Percentiles rank a stretch among this genome's conserved stretches.
phyloP scores from a whole-genome alignment of 1,140 invertebrate genomes.

The Rhagoletis zephyria region DNA sequence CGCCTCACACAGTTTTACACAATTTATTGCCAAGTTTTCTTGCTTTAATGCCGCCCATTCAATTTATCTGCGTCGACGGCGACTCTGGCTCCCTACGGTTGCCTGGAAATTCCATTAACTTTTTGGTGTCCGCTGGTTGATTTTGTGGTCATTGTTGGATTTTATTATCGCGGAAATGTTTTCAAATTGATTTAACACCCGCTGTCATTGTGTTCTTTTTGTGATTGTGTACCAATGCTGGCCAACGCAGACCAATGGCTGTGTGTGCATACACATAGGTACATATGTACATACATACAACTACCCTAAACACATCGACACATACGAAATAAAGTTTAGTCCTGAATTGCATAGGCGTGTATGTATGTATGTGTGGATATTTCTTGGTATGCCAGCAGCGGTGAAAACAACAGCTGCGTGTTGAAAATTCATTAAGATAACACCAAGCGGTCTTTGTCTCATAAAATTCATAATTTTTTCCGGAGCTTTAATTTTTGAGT shows the following conservation, averaged over 20 bases:
- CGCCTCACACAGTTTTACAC: background rate
- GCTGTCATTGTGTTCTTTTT: constrained; percentile 11
- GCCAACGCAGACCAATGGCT: too few relatives aligned
- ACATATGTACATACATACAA: background rate
- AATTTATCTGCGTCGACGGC: background rate
- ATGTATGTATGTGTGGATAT: too few relatives aligned
- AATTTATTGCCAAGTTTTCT: constrained; percentile 30
- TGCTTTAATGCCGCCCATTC: background rate
- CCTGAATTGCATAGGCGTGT: too few relatives aligned
- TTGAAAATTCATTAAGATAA: constrained; percentile 45
- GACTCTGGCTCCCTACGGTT: background rate
- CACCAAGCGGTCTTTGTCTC: background rate
- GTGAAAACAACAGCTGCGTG: background rate
- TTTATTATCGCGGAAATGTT: constrained; percentile 38
- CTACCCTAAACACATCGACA: background rate
- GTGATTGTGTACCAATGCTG: too few relatives aligned
- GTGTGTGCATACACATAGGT: too few relatives aligned
- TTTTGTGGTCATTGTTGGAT: constrained; percentile 10
- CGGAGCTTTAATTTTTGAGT: background rate
- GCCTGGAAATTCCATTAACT: constrained; percentile 41
- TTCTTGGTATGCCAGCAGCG: too few relatives aligned
- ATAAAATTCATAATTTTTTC: constrained; percentile 22
- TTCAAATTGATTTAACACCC: constrained; percentile 30
- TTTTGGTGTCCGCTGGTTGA: background rate
- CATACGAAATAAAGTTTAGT: background rate